A percentile compares a stretch with the other conserved stretches of the same genome.
Conservation (phyloP, 1,140 invertebrate species). For the Acromyrmex heyeri region DNA sequence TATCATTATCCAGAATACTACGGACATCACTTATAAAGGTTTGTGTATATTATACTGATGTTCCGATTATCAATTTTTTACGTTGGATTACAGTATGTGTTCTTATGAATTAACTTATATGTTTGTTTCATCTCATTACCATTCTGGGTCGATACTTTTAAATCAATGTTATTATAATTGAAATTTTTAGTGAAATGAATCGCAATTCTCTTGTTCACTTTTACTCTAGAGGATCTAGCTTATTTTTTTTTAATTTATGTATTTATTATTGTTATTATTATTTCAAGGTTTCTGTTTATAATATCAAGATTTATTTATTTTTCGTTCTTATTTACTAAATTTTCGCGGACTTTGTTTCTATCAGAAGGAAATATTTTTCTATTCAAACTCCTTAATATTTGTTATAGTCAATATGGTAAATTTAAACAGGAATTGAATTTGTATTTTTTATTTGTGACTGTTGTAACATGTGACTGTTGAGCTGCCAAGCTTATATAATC, state of each 20-base stretch:
- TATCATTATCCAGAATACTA: slow-evolving; percentile 97
- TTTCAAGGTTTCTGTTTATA: neutral
- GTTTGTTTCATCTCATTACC: neutral
- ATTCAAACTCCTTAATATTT: neutral
- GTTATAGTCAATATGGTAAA: neutral
- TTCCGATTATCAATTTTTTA: slow-evolving; percentile 10
- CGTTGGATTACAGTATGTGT: neutral
- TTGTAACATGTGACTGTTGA: neutral
- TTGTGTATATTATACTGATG: slow-evolving; percentile 57
- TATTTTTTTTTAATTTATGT: neutral
- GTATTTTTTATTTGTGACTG: neutral
- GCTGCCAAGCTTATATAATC: neutral
- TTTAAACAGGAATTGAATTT: neutral
- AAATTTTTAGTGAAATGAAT: neutral
- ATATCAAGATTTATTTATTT: neutral
- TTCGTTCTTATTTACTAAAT: neutral
- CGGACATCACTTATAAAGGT: slow-evolving; percentile 94
- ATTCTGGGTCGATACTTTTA: neutral
- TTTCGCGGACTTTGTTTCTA: neutral
- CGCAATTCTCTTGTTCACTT: neutral
- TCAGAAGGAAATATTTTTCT: neutral
- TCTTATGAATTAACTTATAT: neutral
- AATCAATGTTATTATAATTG: neutral
- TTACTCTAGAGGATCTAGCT: neutral
- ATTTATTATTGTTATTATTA: neutral